Evolutionary conservation across 23 tunicate species (phyloP).

Genomic region (Ciona savignyi): DNA sequence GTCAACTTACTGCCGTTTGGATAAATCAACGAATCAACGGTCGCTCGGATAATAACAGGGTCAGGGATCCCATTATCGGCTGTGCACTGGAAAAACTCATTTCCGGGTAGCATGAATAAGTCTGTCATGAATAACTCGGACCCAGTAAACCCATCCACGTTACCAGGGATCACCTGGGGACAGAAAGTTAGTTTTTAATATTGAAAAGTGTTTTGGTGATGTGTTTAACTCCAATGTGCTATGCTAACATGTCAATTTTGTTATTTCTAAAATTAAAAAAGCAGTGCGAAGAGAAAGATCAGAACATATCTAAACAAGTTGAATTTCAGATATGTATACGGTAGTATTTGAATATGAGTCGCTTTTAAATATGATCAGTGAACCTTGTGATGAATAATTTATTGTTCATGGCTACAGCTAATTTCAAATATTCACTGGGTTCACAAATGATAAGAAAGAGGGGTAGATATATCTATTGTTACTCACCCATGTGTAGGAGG

Average conservation of each 20-base stretch:
- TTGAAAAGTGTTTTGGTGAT: too few relatives aligned
- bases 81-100: conserved; percentile 55
- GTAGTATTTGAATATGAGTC: too few relatives aligned
- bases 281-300: too few relatives aligned
- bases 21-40: conserved; percentile 56
- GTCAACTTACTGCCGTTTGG: conserved; percentile 66
- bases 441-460: not conserved
- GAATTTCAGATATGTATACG: too few relatives aligned
- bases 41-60: conserved; percentile 14
- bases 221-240: too few relatives aligned
- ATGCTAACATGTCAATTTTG: too few relatives aligned
- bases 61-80: conserved; percentile 77
- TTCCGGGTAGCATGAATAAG: conserved; percentile 36
- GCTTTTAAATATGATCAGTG: too few relatives aligned
- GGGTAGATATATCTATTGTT: not conserved
- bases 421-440: not conserved
- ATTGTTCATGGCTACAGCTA: too few relatives aligned
- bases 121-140: conserved; percentile 35
- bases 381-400: too few relatives aligned
- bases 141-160: conserved; percentile 17
- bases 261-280: too few relatives aligned
- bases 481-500: conserved; percentile 58
- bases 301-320: too few relatives aligned
- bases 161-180: conserved; percentile 59
- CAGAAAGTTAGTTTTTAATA: too few relatives aligned